A percentile compares a stretch with the other conserved stretches of the same genome.
Conservation (phyloP, 2,797 vertebrate genomes). For the Acipenser transmontanus region DNA sequence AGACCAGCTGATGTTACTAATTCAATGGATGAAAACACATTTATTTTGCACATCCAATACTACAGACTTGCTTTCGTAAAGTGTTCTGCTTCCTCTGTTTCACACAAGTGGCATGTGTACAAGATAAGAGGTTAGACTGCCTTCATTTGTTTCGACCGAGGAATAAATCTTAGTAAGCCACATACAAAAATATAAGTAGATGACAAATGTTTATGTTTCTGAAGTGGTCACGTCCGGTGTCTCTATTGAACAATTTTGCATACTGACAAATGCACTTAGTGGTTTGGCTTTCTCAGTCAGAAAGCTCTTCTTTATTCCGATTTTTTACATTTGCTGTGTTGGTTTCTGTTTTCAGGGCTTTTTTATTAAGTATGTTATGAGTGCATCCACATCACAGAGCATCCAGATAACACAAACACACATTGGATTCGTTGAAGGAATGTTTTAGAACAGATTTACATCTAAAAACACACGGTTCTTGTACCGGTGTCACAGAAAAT, state of each 20-base stretch:
- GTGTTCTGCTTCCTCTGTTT: slow-evolving; percentile 21
- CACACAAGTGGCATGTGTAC: not conserved
- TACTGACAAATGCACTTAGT: slow-evolving; percentile 61
- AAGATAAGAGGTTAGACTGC: slow-evolving; percentile 54
- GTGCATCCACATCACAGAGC: too few relatives aligned
- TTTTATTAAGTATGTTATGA: too few relatives aligned
- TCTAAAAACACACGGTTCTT: too few relatives aligned
- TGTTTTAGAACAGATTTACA: too few relatives aligned
- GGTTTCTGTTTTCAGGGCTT: too few relatives aligned
- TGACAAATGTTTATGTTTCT: slow-evolving; percentile 73
- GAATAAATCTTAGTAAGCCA: slow-evolving; percentile 51
- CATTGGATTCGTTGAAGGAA: too few relatives aligned
- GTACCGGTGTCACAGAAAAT: too few relatives aligned
- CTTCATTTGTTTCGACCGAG: slow-evolving; percentile 35
- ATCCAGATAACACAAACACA: too few relatives aligned
- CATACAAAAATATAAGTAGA: slow-evolving; percentile 69
- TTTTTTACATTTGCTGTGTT: too few relatives aligned
- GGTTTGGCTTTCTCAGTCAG: slow-evolving; percentile 47
- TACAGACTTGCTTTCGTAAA: slow-evolving; percentile 20
- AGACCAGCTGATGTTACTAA: too few relatives aligned
- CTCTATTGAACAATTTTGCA: slow-evolving; percentile 51
- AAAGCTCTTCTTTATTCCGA: not conserved
- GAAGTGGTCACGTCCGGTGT: slow-evolving; percentile 49
- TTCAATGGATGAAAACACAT: too few relatives aligned
- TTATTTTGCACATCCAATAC: too few relatives aligned